Evolutionary conservation across 2,113 vertebrate species (phyloP).

Genomic region (Gopherus flavomarginatus): DNA sequence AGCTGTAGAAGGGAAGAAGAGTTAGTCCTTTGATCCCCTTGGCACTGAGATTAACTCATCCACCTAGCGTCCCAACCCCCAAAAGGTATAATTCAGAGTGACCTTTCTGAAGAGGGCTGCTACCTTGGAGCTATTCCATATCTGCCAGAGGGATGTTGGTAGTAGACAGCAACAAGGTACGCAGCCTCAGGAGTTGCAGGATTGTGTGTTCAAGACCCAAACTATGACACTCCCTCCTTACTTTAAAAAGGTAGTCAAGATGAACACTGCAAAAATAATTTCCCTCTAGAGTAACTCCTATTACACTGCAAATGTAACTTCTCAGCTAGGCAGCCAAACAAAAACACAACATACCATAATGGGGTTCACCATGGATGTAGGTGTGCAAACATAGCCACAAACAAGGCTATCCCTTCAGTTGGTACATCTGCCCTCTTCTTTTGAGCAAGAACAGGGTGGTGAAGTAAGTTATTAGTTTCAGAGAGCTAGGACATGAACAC

Average conservation of each 20-base stretch:
- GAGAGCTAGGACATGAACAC: neutral
- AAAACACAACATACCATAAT: accelerated
- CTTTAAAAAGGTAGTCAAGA: neutral
- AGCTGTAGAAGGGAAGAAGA: neutral
- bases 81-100: neutral
- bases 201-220: accelerated
- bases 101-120: neutral
- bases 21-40: neutral
- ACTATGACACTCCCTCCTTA: neutral
- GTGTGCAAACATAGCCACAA: neutral
- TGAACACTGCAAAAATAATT: neutral
- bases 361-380: neutral
- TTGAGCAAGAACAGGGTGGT: neutral
- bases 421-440: neutral
- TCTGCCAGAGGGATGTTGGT: neutral
- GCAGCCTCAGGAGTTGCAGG: neutral
- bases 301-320: accelerated
- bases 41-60: neutral
- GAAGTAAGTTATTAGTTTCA: neutral
- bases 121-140: neutral
- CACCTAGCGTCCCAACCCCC: neutral
- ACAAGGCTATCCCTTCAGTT: neutral
- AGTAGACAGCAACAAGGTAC: neutral
- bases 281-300: neutral
- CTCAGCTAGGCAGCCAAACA: neutral